Conservation (phyloP, 2,888 invertebrate genomes). For the Cerastoderma edule region DNA sequence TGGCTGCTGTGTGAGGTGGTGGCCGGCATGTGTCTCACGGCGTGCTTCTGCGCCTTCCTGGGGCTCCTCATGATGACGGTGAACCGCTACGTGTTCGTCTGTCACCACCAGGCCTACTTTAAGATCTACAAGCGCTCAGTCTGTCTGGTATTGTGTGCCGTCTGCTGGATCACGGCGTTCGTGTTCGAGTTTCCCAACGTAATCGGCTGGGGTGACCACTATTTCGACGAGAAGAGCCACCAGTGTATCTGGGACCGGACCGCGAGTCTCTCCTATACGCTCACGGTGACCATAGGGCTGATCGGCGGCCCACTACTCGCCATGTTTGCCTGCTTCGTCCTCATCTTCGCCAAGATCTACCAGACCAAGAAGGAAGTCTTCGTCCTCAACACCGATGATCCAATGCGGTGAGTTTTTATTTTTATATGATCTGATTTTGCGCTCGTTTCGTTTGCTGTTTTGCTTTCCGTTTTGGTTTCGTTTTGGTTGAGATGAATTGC, state of each 20-base stretch:
- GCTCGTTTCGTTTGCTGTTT: background rate
- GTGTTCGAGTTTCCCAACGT: slow-evolving; percentile 76
- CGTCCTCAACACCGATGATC: slow-evolving; percentile 64
- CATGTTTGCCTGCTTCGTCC: slow-evolving; percentile 71
- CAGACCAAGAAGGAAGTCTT: slow-evolving; percentile 70
- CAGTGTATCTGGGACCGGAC: slow-evolving; percentile 80
- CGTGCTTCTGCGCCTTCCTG: slow-evolving; percentile 80
- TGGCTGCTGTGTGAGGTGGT: slow-evolving; percentile 71
- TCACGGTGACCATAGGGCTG: slow-evolving; percentile 71
- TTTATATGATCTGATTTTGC: background rate
- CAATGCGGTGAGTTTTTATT: slow-evolving; percentile 41
- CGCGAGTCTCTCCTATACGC: slow-evolving; percentile 74
- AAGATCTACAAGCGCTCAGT: slow-evolving; percentile 65
- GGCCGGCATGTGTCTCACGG: slow-evolving; percentile 76
- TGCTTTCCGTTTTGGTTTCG: too few relatives aligned
- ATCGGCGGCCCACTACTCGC: slow-evolving; percentile 70
- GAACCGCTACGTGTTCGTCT: slow-evolving; percentile 74
- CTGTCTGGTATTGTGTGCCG: slow-evolving; percentile 67
- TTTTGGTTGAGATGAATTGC: too few relatives aligned
- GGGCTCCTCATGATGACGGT: slow-evolving; percentile 74
- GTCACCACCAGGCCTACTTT: slow-evolving; percentile 66
- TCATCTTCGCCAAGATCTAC: slow-evolving; percentile 73
- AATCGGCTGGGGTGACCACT: slow-evolving; percentile 77
- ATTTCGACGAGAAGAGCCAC: slow-evolving; percentile 77
- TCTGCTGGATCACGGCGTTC: slow-evolving; percentile 74